These are phyloP conservation scores for Euwallacea similis DNA, from an alignment of 1,140 invertebrate species.

Conservation along the genomic window DNA sequence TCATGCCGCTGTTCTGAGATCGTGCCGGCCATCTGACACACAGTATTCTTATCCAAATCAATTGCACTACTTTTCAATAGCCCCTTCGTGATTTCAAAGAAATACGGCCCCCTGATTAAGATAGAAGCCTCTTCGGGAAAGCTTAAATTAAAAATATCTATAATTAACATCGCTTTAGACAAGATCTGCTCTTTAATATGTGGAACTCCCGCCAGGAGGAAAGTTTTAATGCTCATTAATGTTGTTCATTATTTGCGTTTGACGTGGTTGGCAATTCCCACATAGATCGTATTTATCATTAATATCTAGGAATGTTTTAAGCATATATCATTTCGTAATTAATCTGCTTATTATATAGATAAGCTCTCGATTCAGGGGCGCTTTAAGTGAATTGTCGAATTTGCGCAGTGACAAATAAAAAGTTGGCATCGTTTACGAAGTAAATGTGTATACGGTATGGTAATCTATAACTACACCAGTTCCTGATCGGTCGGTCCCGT, in stretches of 20 bases:
- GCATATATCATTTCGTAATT: too few relatives aligned
- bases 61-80: conserved; percentile 25
- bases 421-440: conserved; percentile 14
- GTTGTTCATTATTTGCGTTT: too few relatives aligned
- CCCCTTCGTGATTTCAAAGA: conserved; percentile 19
- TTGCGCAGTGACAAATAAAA: conserved; percentile 24
- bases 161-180: too few relatives aligned
- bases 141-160: too few relatives aligned
- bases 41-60: conserved; percentile 41
- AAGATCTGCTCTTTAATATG: too few relatives aligned
- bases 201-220: too few relatives aligned
- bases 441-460: conserved; percentile 38
- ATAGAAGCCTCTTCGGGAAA: neutral
- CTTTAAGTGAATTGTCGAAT: conserved; percentile 14
- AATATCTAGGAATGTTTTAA: too few relatives aligned
- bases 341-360: too few relatives aligned
- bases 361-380: too few relatives aligned
- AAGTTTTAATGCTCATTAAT: too few relatives aligned
- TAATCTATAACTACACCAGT: conserved; percentile 47
- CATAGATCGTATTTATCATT: too few relatives aligned
- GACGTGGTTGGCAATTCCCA: too few relatives aligned
- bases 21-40: conserved; percentile 42
- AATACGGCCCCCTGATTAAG: neutral
- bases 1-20: conserved; percentile 35
- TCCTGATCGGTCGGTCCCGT: conserved; percentile 43